These are phyloP conservation scores for Alentia gelatinosa DNA, from an alignment of 2,888 invertebrate species.

Conservation along the genomic window DNA sequence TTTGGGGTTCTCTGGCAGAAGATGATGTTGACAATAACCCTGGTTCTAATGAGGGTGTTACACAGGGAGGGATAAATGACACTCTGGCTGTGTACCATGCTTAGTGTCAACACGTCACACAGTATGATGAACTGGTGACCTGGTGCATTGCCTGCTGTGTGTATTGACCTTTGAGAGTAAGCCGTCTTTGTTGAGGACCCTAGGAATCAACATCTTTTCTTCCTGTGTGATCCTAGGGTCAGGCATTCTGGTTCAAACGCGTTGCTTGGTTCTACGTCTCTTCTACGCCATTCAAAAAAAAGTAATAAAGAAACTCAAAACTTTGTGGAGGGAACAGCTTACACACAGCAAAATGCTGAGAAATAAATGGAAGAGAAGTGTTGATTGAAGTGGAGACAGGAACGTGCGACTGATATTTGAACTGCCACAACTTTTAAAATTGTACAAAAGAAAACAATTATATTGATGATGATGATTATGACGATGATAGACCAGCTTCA, in stretches of 20 bases:
- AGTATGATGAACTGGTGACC: too few species aligned
- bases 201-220: neutral
- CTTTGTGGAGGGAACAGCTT: constrained; percentile 20
- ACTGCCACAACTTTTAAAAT: neutral
- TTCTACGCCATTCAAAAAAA: neutral
- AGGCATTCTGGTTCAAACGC: neutral
- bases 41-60: too few species aligned
- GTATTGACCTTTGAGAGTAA: neutral
- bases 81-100: too few species aligned
- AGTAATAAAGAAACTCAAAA: neutral
- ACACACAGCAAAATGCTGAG: neutral
- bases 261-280: neutral
- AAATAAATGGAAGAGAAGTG: neutral
- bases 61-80: too few species aligned
- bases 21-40: too few species aligned
- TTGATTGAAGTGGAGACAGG: neutral
- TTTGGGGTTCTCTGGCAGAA: too few species aligned
- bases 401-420: neutral
- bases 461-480: neutral
- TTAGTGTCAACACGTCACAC: too few species aligned
- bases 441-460: constrained; percentile 7
- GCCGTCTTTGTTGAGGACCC: neutral
- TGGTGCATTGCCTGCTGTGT: too few species aligned
- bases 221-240: neutral
- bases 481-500: constrained; percentile 7